Percentiles rank a stretch among this genome's conserved stretches.
Evolutionary conservation across 2,888 invertebrate species (phyloP).

Genomic region (Deroplatys truncata): DNA sequence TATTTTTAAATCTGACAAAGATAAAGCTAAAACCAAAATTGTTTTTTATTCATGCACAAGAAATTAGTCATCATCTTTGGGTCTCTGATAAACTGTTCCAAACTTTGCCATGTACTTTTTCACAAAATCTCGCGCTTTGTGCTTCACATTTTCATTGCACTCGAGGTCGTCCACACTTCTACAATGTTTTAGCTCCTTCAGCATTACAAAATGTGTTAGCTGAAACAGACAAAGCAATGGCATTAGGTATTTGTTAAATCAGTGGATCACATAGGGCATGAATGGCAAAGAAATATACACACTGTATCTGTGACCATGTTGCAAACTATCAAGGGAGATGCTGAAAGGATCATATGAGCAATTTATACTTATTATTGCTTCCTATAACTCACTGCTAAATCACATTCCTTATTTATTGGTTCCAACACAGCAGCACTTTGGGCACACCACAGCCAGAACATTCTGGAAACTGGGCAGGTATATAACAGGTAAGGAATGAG

Average conservation of each 20-base stretch:
- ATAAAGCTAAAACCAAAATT: not conserved
- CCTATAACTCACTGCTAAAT: too few species aligned
- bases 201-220: constrained; percentile 93
- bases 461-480: too few species aligned
- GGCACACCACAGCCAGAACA: too few species aligned
- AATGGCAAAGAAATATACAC: too few species aligned
- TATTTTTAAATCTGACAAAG: not conserved
- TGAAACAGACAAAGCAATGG: constrained; percentile 45
- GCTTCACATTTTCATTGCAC: constrained; percentile 86
- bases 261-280: not conserved
- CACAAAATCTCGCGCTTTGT: constrained; percentile 93
- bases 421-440: too few species aligned
- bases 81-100: constrained; percentile 71
- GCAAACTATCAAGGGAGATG: too few species aligned
- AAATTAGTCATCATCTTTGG: constrained; percentile 57
- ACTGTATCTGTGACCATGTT: too few species aligned
- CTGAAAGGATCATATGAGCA: not conserved
- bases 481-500: too few species aligned
- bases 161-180: constrained; percentile 78
- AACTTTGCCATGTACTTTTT: constrained; percentile 95
- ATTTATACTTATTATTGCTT: not conserved
- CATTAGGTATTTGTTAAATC: too few species aligned
- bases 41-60: not conserved
- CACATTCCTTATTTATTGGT: too few species aligned
- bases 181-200: constrained; percentile 91